Evolutionary conservation across 2,797 vertebrate species (phyloP).

Genomic region (Cryptoblepharus egeriae): DNA sequence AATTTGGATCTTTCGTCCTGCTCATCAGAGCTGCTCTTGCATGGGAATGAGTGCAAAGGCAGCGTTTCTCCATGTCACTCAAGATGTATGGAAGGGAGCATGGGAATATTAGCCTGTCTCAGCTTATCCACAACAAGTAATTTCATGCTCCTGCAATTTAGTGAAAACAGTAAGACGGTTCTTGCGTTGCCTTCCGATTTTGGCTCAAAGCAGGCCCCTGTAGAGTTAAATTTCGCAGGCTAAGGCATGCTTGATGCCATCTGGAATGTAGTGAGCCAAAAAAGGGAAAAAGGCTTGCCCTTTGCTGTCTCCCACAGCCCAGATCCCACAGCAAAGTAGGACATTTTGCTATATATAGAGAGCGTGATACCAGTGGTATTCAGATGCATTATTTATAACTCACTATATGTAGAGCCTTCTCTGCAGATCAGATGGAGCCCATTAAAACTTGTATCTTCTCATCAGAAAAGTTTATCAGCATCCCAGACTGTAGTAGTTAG

Average conservation of each 20-base stretch:
- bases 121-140: background rate
- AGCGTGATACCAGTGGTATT: constrained; percentile 59
- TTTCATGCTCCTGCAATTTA: background rate
- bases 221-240: constrained; percentile 43
- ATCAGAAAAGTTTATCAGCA: constrained; percentile 50
- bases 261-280: constrained; percentile 61
- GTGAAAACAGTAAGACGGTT: fast-evolving
- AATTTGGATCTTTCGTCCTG: background rate
- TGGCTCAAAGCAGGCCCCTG: constrained; percentile 6
- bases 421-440: constrained; percentile 61
- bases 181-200: background rate
- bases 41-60: background rate
- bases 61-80: background rate
- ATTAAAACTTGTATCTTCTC: constrained; percentile 60
- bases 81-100: background rate
- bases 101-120: background rate
- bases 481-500: too few relatives aligned
- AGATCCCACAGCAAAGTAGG: constrained; percentile 65
- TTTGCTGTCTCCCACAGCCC: constrained; percentile 58
- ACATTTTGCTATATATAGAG: constrained; percentile 66
- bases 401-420: constrained; percentile 57
- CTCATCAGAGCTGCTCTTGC: background rate
- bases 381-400: constrained; percentile 74
- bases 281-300: constrained; percentile 30
- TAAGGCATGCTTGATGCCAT: constrained; percentile 28